Base-by-base conservation (phyloP, 2,797 vertebrate species). In the Phyllotis vaccarum region DNA sequence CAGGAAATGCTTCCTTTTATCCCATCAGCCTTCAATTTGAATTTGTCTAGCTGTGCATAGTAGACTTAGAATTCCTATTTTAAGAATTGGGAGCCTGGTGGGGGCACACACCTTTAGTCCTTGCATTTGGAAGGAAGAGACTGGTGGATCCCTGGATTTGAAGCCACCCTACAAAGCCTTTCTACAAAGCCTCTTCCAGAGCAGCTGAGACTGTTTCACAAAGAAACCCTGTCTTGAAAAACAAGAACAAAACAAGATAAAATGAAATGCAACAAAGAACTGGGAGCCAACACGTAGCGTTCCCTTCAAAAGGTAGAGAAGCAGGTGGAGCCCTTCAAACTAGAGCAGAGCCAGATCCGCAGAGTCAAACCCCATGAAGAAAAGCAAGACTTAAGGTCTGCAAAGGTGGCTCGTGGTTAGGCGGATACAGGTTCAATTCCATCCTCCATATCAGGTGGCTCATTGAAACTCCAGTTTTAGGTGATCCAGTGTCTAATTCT, bases 11-110 rank as follows among this genome's bases (percentile, higher is more conserved):
- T 88, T 62, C 12, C 19, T 81, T 93, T 93, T 56, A 13, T 64
- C 43, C 21, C 17, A 81, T 46, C 12, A 76, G 58, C 79, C 11
- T 90, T 88, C n/a, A 52, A 60, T 95, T 85, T 91, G 91, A 94
- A 56, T 79, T 31, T 19, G 21, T 68, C 2, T 31, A 76, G n/a
- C 43, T 78, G 3, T 89, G 24, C 46, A 31, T 52, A 52, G 52
- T 62, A 94, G 1, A 46, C 52, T 56, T 37, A 40, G 29, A 60
- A 46, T 83, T 83, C 17, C 40, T 34, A 43, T 19, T 76, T 68
- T 86, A 92, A 2, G 17, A 82, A 27, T 46, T 68, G 10, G 27
- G 37, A 46, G 19, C 34, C 22, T 3, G 2, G 52, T 80, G 2
- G 9, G 21, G 16, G 40, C 2, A 2, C 10, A 62, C 37, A 3